Evolutionary conservation across 2,888 invertebrate genomes (phyloP), one percentile per base, ranked within the genome.

Genomic region (Trissolcus japonicus): DNA sequence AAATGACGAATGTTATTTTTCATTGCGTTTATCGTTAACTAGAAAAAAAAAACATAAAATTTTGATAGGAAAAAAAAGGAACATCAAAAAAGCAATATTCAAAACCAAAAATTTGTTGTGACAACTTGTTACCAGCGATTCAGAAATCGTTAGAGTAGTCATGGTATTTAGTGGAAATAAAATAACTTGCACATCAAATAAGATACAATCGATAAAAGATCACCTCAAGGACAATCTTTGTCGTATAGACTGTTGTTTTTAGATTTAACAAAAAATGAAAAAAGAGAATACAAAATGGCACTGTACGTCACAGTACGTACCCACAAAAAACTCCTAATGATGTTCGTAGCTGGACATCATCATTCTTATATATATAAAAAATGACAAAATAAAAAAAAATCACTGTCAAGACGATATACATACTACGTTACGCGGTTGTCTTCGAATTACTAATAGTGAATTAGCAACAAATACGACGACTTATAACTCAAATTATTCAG

Each of bases 231-330:
- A 73, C 73, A 73, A 73, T 73, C 73, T 59, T 67, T 65, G 66
- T 73, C 56, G 53, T 41, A 25, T 65, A 65, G 54, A 60, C 29
- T 41, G 56, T 74, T 67, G 73, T 46, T 35, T 46, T 41, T 61
- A 61, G 54, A 46, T 19, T 13, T 6, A 25, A 25, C 2, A 25
- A 53, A 17, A 57, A 55, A 41, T 14, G 9, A 14, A 48, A 14
- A 16, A 55, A n/a, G 63, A 48, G n/a, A 11, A 56, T 13, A 56
- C 21, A 48, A 46, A 41, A 40, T 17, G 61, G 76, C 77, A 73
- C 77, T 77, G 77, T 68, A 59, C 65, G 77, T 73, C 77, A 77
- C 77, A 77, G 77, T 77, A 77, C 73, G 67, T 55, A 65, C 68
- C 29, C 51, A 50, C n/a, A 41, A 55, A 40, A 50, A 54, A 68